Percentiles rank a stretch among this genome's conserved stretches.
Evolutionary conservation across 2,113 vertebrate genomes (phyloP).

Genomic region (Atractosteus spatula): DNA sequence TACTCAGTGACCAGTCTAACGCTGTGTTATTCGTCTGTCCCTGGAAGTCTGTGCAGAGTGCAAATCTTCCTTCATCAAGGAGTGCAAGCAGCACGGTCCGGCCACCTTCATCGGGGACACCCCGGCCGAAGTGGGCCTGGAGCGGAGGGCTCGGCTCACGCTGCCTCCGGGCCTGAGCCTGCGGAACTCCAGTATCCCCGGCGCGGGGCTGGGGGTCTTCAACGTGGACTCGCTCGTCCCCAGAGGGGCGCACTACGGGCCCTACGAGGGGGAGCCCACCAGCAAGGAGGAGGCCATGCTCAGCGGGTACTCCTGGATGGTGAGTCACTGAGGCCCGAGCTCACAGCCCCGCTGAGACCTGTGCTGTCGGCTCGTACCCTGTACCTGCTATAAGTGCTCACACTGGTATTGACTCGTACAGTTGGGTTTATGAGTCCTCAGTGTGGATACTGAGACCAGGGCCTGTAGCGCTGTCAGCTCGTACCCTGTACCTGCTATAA

Average conservation of each 20-base stretch:
- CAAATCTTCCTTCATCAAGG: constrained; percentile 43
- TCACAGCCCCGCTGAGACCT: too few species aligned
- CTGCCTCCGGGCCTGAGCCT: constrained; percentile 42
- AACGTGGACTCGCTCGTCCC: constrained; percentile 43
- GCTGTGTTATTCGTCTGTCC: neutral
- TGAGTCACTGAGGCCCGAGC: constrained; percentile 21
- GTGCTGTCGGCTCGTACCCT: too few species aligned
- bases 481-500: too few species aligned
- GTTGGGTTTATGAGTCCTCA: too few species aligned
- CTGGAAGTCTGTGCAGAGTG: constrained; percentile 45
- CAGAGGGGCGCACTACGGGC: constrained; percentile 35
- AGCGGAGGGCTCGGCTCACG: constrained; percentile 37
- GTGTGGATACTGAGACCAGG: too few species aligned
- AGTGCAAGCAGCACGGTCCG: constrained; percentile 37
- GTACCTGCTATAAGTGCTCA: too few species aligned
- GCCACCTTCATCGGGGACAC: constrained; percentile 43
- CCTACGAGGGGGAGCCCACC: constrained; percentile 45
- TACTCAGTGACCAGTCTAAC: too few species aligned
- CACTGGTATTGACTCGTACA: too few species aligned
- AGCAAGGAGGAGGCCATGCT: constrained; percentile 41
- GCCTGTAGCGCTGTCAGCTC: too few species aligned
- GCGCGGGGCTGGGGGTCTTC: constrained; percentile 52
- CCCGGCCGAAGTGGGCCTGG: constrained; percentile 19
- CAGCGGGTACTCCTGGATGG: constrained; percentile 54
- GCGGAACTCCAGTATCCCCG: constrained; percentile 35